These are phyloP conservation scores for Chrysogorgia sp. DNA, from an alignment of 92 coral and sea anemone genomes.

Conservation along the genomic window DNA sequence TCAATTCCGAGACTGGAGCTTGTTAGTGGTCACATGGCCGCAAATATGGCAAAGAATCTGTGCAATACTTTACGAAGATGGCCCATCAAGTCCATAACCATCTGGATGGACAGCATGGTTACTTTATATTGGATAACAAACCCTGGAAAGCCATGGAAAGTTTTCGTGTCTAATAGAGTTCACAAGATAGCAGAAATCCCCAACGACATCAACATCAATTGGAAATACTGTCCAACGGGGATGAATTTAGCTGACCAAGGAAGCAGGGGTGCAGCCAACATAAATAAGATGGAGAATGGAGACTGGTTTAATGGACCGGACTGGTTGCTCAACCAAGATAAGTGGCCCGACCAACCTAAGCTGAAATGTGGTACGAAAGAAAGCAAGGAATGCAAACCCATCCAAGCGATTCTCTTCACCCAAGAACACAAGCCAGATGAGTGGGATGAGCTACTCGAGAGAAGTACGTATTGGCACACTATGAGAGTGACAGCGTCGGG, in stretches of 20 bases:
- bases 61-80: slow-evolving; percentile 24
- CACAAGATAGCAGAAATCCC: slow-evolving; percentile 50
- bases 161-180: slow-evolving; percentile 47
- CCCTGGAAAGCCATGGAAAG: slow-evolving; percentile 54
- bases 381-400: slow-evolving; percentile 34
- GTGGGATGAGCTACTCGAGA: slow-evolving; percentile 57
- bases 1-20: too few relatives aligned
- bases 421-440: slow-evolving; percentile 47
- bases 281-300: slow-evolving; percentile 55
- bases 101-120: slow-evolving; percentile 56
- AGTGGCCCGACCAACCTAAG: slow-evolving; percentile 56
- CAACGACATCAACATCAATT: not conserved
- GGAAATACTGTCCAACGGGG: too few relatives aligned
- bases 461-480: slow-evolving; percentile 55
- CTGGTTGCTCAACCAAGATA: slow-evolving; percentile 44
- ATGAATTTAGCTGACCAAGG: too few relatives aligned
- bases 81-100: slow-evolving; percentile 39
- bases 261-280: too few relatives aligned
- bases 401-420: slow-evolving; percentile 12
- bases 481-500: slow-evolving; percentile 55
- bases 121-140: slow-evolving; percentile 47
- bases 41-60: too few relatives aligned
- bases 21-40: slow-evolving; percentile 35
- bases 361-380: slow-evolving; percentile 16
- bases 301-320: slow-evolving; percentile 58